A percentile compares a stretch with the other conserved stretches of the same genome.
Conservation (phyloP, 1,140 invertebrate genomes). For the Ips nitidus region DNA sequence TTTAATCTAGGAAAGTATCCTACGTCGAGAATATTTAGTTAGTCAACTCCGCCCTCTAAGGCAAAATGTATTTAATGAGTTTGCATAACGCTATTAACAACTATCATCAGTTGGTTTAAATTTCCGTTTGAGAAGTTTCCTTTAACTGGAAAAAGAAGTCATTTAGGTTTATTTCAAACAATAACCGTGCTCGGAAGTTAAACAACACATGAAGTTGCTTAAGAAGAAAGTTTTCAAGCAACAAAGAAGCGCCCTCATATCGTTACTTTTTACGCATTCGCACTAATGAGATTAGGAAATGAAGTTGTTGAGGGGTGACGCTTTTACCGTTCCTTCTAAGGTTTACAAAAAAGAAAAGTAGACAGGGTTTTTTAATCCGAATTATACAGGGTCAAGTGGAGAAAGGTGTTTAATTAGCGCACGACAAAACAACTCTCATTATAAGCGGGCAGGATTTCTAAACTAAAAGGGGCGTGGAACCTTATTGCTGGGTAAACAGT, state of each 20-base stretch:
- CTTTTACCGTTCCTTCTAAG: constrained; percentile 8
- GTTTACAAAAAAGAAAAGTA: background rate
- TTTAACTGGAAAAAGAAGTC: too few relatives aligned
- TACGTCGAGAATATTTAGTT: background rate
- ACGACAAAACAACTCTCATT: too few relatives aligned
- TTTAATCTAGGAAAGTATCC: background rate
- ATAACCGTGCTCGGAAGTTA: constrained; percentile 20
- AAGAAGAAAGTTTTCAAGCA: constrained; percentile 11
- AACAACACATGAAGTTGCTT: constrained; percentile 28
- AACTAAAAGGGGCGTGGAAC: too few relatives aligned
- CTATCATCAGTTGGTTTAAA: constrained; percentile 3
- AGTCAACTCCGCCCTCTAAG: background rate
- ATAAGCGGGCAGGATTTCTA: too few relatives aligned
- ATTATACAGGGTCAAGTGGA: background rate
- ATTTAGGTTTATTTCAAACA: constrained; percentile 10
- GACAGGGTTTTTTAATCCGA: background rate
- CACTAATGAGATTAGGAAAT: constrained; percentile 32
- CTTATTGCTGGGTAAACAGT: too few relatives aligned
- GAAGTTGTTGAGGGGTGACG: constrained; percentile 12
- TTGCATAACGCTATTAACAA: background rate
- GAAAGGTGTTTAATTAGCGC: background rate
- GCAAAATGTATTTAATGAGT: background rate
- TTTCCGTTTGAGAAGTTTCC: background rate
- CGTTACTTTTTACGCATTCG: constrained; percentile 34
- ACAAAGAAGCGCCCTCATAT: constrained; percentile 27